Evolutionary conservation across 2,888 invertebrate genomes (phyloP), one percentile per base, ranked within the genome.

Genomic region (Tricholauxania praeusta): DNA sequence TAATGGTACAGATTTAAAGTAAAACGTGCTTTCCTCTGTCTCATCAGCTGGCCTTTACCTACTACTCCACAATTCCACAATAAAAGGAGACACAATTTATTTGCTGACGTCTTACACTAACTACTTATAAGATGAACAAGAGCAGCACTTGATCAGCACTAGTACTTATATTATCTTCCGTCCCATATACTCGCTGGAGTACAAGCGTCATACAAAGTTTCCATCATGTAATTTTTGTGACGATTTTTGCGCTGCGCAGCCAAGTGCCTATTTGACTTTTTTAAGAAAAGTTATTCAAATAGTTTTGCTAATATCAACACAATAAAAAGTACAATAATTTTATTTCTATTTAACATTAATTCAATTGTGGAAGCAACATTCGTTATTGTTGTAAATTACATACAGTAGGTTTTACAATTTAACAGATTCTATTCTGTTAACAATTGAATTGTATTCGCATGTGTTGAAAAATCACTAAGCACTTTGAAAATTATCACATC

Each of bases 251-350:
- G 39, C 6, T 39, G 39, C 10, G 39, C 10, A 39, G 10, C 39
- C 39, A 39, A 39, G 39, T 39, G 39, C 1, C 10, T 39, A 39
- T 39, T 39, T 39, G 8, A 10, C 39, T 10, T 7, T 39, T 39
- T 4, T 39, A 10, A 39, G 39, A 1, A 39, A n/a, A 32, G 4
- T 60, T 60, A 3, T 32, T 60, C 14, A 60, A 12, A 60, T 14
- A 60, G 60, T 60, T 57, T 28, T 64, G 2, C 22, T 28, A 68
- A 68, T 68, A 59, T 28, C 22, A 49, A 68, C 49, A 51, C 59
- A 59, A 68, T 68, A 49, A 39, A 39, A 39, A 57, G 8, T 22
- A 19, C 12, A 28, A 5, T 12, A 5, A 12, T 57, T 15, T 67
- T 67, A 19, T 55, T 66, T 66, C 22, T 66, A 55, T 49, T 49